Evolutionary conservation across 1,140 invertebrate species (phyloP), one percentile per base, ranked within the genome.

Genomic region (Drosophila ercepeae): DNA sequence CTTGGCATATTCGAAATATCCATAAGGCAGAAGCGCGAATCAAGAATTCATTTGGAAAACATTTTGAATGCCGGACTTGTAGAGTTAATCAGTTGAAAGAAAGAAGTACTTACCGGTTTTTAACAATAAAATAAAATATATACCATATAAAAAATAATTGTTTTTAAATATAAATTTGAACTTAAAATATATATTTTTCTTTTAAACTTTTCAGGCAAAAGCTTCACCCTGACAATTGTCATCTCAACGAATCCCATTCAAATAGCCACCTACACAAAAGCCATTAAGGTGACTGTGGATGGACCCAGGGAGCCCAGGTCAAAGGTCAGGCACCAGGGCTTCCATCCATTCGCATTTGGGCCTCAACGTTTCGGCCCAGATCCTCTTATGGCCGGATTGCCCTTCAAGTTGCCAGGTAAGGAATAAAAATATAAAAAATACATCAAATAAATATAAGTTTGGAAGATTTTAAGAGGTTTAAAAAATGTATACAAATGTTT

Each of bases 221-320:
- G 97, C 84, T 99, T 99, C 92, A 97, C 97, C 2, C 92, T 99
- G 75, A 98, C 97, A 46, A 99, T 99, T 91, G 97, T 97, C 91
- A 94, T 99, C 74, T 95, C 95, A 55, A 97, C 97, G 14, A 95
- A 95, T 42, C 98, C 98, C 36, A 97, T 97, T 13, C 97, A 99
- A 93, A 94, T 99, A 29, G 96, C 97, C 9, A 98, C 97, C 2
- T 97, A 98, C 91, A 95, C 94, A 55, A 99, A 99, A 91, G 98
- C 98, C 29, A 99, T 99, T 90, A 99, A 99, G 93, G 98, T 99
- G 44, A 99, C 98, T 0, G 98, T 99, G 34, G 98, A 99, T 91
- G 98, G 98, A 48, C 98, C 98, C 0, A 92, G 98, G 76, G 98
- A 99, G 91, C 98, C 98, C 1, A 93, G 98, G 71, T 98, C 97